Evolutionary conservation across 2,113 vertebrate species (phyloP), one percentile per base, ranked within the genome.

Genomic region (Geococcyx californianus): DNA sequence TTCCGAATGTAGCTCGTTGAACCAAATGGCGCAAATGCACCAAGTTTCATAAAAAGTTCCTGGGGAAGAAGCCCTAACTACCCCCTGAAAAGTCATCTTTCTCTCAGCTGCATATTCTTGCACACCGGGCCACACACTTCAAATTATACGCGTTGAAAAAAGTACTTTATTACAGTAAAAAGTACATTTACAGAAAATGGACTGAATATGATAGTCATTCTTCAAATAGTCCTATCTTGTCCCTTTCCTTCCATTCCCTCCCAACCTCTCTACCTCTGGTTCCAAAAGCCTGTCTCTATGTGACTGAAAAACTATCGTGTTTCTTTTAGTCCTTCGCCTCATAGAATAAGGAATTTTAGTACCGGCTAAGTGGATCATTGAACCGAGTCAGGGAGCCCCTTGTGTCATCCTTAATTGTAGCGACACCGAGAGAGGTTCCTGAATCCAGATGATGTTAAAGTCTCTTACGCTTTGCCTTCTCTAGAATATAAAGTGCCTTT

Each of bases 21-120:
- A 74, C 47, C 63, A 92, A 90, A 64, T 68, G 72, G 75, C 77
- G 28, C 13, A 87, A 89, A 90, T 90, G 60, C 47, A 74, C 29
- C n/a, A 45, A n/a, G 11, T 89, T 23, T 33, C 14, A 1, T n/a
- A 76, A 73, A 18, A n/a, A n/a, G n/a, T 67, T 90, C 42, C 47
- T 51, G 38, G 31, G 38, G 38, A 87, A 74, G 87, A 76, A 90
- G 26, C 49, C 40, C 66, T 89, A 82, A 59, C 29, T 58, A 11
- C 47, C 16, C 59, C 55, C 44, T 70, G 40, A 63, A 81, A 90
- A 56, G n/a, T 60, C 26, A 63, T 40, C 29, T 91, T 84, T 76
- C 42, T 36, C 28, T 66, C 29, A 34, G 0, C 0, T 3, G 3
- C 33, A 28, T 28, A 3, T 21, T 4, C 49, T 59, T 54, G 29